Evolutionary conservation across 2,888 invertebrate genomes (phyloP).

Genomic region (Adela reaumurella): DNA sequence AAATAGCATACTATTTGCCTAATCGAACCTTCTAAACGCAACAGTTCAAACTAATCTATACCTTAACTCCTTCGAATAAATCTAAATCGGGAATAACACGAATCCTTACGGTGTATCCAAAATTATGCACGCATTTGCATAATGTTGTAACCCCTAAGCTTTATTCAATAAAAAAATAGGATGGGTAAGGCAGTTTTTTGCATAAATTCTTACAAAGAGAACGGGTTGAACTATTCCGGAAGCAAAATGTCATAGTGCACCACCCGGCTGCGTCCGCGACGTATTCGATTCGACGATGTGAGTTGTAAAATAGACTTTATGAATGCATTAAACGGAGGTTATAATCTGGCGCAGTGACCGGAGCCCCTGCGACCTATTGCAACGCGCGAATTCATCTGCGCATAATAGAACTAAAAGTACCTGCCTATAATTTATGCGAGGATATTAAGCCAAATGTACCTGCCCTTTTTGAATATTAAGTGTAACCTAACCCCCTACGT

Average conservation of each 20-base stretch:
- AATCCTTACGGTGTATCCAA: conserved; percentile 25
- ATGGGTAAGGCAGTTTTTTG: conserved; percentile 55
- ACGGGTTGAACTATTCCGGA: conserved; percentile 55
- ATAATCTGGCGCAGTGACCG: too few species aligned
- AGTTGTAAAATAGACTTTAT: too few species aligned
- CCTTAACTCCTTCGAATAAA: neutral
- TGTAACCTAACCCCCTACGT: conserved; percentile 58
- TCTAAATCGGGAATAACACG: neutral
- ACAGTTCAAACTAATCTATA: neutral
- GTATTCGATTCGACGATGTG: too few species aligned
- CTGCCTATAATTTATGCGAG: conserved; percentile 59
- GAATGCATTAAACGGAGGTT: too few species aligned
- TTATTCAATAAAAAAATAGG: conserved; percentile 59
- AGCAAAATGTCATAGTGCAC: conserved; percentile 44
- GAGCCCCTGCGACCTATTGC: neutral
- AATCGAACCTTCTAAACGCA: conserved; percentile 18
- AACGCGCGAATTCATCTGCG: conserved; percentile 20
- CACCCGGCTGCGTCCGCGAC: too few species aligned
- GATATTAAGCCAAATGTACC: conserved; percentile 58
- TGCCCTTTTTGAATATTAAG: conserved; percentile 59
- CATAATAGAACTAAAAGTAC: conserved; percentile 54
- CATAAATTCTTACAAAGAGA: conserved; percentile 57
- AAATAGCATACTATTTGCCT: conserved; percentile 43
- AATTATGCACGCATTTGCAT: conserved; percentile 59
- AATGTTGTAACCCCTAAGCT: conserved; percentile 56